Evolutionary conservation across 2,797 vertebrate species (phyloP), one percentile per base, ranked within the genome.

Genomic region (Pristis pectinata): DNA sequence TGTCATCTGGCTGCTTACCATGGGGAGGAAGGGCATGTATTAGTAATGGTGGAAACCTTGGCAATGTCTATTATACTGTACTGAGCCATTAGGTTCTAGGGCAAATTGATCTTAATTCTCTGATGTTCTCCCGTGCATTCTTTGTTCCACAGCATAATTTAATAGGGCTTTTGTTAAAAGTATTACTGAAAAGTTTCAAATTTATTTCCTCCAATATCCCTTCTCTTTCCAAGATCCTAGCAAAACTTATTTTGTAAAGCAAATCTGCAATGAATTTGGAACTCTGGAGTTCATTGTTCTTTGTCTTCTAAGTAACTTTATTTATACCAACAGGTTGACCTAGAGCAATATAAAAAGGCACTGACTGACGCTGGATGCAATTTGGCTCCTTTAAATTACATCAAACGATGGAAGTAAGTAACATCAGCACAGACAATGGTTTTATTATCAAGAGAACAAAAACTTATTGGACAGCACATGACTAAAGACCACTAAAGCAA

Each of bases 321-420:
- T 94, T 94, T 94, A 74, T 94, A 76, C 49, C 92, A 94, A 56
- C 97, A 99, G 99, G 96, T 97, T 94, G 99, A 99, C 96, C 95
- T 99, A 96, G 99, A 99, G 91, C 99, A 99, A 95, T 99, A 99
- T 95, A 98, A 98, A 96, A 99, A 98, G 96, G 98, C 98, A 0
- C 95, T 99, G 96, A 95, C 94, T 95, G 98, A 99, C 89, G 98
- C 98, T 59, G 97, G 98, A 95, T 99, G 99, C 95, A 98, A 98
- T 96, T 98, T 99, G 87, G 97, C 98, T 95, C 98, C 99, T 95
- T 97, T 99, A 95, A 98, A 97, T 96, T 99, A 99, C 97, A 98
- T 99, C 96, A 99, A 98, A 95, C 98, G 99, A 94, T 99, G 99
- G 99, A 99, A 99, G 99, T 99, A 96, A 99, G 99, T 97, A 95